Evolutionary conservation across 2,113 vertebrate genomes (phyloP).

Genomic region (Phalacrocorax brasilianus): DNA sequence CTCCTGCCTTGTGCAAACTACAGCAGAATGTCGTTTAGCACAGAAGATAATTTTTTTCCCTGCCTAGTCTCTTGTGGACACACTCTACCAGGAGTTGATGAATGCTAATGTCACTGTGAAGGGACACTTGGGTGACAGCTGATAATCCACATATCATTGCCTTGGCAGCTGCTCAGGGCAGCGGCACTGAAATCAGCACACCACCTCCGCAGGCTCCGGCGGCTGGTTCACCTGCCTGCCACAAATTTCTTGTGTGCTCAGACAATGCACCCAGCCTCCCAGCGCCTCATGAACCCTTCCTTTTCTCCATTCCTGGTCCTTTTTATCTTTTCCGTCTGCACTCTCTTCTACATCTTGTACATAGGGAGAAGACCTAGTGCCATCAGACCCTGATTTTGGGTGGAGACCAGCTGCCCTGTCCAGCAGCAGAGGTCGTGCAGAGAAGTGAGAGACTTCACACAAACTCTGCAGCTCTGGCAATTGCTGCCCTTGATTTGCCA

Average conservation of each 20-base stretch:
- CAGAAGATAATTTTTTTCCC: neutral
- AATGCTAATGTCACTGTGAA: neutral
- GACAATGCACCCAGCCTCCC: neutral
- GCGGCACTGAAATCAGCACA: neutral
- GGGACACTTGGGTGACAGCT: neutral
- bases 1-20: neutral
- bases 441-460: neutral
- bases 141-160: neutral
- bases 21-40: neutral
- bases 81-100: neutral
- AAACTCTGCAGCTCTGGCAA: neutral
- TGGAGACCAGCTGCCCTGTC: neutral
- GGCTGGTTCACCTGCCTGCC: neutral
- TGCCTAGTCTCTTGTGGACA: neutral
- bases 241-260: neutral
- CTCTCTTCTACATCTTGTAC: neutral
- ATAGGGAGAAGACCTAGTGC: neutral
- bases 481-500: neutral
- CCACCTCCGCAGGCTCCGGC: rapidly evolving
- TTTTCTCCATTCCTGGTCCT: neutral
- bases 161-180: neutral
- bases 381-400: neutral
- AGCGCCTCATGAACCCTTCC: neutral
- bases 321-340: neutral
- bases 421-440: neutral